Base-by-base conservation (phyloP, 2,113 vertebrate genomes). In the Alexandromys fortis region DNA sequence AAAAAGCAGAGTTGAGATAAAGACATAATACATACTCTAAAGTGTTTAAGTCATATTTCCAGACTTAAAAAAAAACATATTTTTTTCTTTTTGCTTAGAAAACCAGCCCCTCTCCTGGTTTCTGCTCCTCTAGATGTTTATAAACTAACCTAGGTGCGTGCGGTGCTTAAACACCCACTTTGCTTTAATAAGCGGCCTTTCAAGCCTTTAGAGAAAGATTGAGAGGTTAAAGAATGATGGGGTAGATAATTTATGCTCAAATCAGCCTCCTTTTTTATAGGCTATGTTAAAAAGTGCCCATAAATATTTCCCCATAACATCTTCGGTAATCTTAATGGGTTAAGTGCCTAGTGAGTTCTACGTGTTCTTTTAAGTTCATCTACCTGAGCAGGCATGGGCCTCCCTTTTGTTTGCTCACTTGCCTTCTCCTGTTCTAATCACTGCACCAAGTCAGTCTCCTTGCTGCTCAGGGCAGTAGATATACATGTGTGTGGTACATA, bases 141-240 rank as follows among this genome's bases (percentile, higher is more conserved):
- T 92, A 94, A 93, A 89, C 52, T 82, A 97, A 86, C 82, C 90
- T 79, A 58, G 58, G 61, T 92, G 52, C 90, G 81, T 93, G 55
- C 47, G 63, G 30, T 92, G 78, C 72, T 96, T 94, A 94, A 96
- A 96, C 75, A 96, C 38, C 93, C 89, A 91, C 97, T 97, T 94
- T 95, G 70, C 95, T 96, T 94, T 97, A 96, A 97, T 96, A 96
- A 95, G 89, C 49, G 87, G 78, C 92, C 94, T 97, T 97, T 97
- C 78, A 95, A 92, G 65, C 83, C 86, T 95, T 95, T 95, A 97
- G 91, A 94, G 94, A 97, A 98, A 97, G 94, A 97, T 97, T 95
- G 96, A 95, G 89, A 97, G 96, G 91, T 96, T 96, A 95, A 97
- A 97, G 94, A 96, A 97, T 97, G 96, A 97, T 95, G 45, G 95